phyloP scores from a whole-genome alignment of 2,113 vertebrate genomes.

The Nicator chloris region DNA sequence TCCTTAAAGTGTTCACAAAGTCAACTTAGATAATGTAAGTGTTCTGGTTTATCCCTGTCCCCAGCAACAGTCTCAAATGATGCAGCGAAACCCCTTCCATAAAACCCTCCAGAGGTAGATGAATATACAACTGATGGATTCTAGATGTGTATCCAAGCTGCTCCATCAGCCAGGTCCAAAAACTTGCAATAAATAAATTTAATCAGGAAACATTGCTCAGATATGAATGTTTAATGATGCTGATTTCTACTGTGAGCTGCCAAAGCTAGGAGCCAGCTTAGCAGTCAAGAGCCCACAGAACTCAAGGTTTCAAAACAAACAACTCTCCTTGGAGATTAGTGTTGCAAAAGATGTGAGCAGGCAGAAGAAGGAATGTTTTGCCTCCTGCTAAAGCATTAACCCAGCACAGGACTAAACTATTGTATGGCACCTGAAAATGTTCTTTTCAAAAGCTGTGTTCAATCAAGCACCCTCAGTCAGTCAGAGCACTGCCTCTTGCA shows the following conservation, averaged over 20 bases:
- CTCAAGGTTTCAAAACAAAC: constrained; percentile 12
- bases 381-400: not conserved
- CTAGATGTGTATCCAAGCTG: not conserved
- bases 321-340: not conserved
- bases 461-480: not conserved
- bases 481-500: not conserved
- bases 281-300: not conserved
- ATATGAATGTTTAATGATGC: not conserved
- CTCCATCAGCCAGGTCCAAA: not conserved
- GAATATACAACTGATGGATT: not conserved
- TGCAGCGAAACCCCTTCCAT: not conserved
- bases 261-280: not conserved
- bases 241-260: not conserved
- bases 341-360: not conserved
- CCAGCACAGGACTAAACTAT: not conserved
- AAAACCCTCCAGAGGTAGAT: not conserved
- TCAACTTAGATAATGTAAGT: not conserved
- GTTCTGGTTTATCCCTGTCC: not conserved
- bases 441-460: not conserved
- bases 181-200: not conserved
- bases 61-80: not conserved
- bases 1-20: not conserved
- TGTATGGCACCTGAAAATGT: rapidly evolving
- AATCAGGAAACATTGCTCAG: not conserved
- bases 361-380: not conserved